A percentile compares a stretch with the other conserved stretches of the same genome.
phyloP scores from a whole-genome alignment of 2,888 invertebrate genomes.

The Entomobrya proxima region DNA sequence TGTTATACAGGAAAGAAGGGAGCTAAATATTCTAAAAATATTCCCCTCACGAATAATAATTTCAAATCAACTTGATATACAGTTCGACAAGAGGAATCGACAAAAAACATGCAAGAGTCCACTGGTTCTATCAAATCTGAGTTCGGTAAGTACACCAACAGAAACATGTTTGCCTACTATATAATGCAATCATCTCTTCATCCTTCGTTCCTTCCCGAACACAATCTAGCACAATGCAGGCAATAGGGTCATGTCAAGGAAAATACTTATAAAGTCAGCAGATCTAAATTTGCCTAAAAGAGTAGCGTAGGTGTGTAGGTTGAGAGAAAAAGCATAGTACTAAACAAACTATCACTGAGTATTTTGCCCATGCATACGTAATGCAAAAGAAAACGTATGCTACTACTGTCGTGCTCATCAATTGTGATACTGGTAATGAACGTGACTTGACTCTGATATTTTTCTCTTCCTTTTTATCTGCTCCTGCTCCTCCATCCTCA shows the following conservation, averaged over 20 bases:
- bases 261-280: neutral
- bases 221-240: too few species aligned
- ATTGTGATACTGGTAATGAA: slow-evolving; percentile 43
- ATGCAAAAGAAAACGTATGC: neutral
- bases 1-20: neutral
- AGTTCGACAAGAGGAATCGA: slow-evolving; percentile 19
- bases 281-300: neutral
- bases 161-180: neutral
- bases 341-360: neutral
- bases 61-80: neutral
- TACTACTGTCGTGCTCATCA: slow-evolving; percentile 37
- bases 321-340: neutral
- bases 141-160: slow-evolving; percentile 24
- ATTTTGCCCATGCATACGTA: slow-evolving; percentile 3
- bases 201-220: too few species aligned
- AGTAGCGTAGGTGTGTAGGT: neutral
- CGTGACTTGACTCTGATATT: slow-evolving; percentile 37
- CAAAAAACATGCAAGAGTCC: slow-evolving; percentile 15
- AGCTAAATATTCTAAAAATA: neutral
- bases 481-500: slow-evolving; percentile 17
- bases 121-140: slow-evolving; percentile 12
- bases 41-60: slow-evolving; percentile 9
- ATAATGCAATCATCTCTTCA: neutral
- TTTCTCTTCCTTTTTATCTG: slow-evolving; percentile 11
- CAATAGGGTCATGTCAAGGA: too few species aligned